Percentiles rank a stretch among this genome's conserved stretches.
phyloP scores from a whole-genome alignment of 92 coral and sea anemone genomes.

The Isaurus tuberculatus region DNA sequence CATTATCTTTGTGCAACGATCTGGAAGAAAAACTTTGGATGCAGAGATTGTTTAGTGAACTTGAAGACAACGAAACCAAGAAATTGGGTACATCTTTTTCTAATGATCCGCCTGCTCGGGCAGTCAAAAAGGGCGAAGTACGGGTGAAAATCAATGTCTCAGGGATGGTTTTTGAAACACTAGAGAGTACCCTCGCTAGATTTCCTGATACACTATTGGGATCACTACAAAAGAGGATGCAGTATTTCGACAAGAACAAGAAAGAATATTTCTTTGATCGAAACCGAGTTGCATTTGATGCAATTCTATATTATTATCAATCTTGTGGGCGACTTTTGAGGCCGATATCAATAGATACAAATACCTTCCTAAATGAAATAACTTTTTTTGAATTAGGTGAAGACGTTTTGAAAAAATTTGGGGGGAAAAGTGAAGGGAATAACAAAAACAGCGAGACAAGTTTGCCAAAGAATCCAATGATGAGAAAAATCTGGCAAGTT shows the following conservation, averaged over 20 bases:
- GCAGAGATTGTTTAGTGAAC: conserved; percentile 61
- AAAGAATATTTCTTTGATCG: conserved; percentile 92
- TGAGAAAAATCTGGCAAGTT: conserved; percentile 75
- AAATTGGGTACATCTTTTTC: conserved; percentile 55
- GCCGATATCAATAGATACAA: conserved; percentile 84
- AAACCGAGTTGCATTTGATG: conserved; percentile 91
- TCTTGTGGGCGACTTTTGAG: conserved; percentile 91
- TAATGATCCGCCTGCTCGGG: conserved; percentile 59
- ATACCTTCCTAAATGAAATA: conserved; percentile 82
- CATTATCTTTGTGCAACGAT: conserved; percentile 16
- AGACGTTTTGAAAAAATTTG: conserved; percentile 66
- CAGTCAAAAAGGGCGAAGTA: conserved; percentile 71
- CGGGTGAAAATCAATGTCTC: conserved; percentile 86
- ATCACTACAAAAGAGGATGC: conserved; percentile 82
- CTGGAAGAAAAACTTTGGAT: conserved; percentile 55
- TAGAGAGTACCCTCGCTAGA: conserved; percentile 87
- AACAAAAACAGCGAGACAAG: conserved; percentile 48
- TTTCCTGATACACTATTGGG: conserved; percentile 92
- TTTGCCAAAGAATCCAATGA: conserved; percentile 65
- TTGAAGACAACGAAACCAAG: conserved; percentile 71
- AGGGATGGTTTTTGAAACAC: conserved; percentile 95
- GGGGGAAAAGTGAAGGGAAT: conserved; percentile 50
- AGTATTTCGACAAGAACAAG: conserved; percentile 77
- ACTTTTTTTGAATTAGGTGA: conserved; percentile 90
- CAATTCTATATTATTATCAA: conserved; percentile 94